Conservation (phyloP, 2,113 vertebrate species). For the Tylochromis polylepis region DNA sequence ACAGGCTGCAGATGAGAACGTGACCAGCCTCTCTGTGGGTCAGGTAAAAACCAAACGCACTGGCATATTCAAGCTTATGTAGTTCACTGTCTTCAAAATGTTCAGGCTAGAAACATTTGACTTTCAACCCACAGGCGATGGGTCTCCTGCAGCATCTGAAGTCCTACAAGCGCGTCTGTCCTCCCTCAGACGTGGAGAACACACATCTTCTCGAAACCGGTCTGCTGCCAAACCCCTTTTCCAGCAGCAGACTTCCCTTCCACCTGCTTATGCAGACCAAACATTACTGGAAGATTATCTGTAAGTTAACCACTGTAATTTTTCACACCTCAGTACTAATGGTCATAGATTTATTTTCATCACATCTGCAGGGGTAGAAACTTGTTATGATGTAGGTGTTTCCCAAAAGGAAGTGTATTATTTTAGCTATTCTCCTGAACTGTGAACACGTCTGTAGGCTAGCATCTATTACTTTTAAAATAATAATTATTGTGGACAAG, state of each 20-base stretch:
- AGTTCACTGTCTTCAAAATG: neutral
- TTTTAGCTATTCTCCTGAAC: neutral
- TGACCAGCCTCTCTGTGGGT: conserved; percentile 75
- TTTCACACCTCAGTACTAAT: neutral
- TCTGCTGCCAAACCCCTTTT: conserved; percentile 74
- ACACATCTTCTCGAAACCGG: conserved; percentile 80
- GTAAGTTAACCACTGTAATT: conserved; percentile 66
- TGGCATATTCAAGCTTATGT: neutral
- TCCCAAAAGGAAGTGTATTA: neutral
- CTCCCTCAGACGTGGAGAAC: conserved; percentile 82
- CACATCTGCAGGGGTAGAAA: neutral
- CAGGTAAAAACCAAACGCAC: conserved; percentile 69
- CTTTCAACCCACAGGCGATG: conserved; percentile 73
- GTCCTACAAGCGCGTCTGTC: conserved; percentile 83
- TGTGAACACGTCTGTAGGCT: neutral
- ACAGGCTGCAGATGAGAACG: conserved; percentile 80
- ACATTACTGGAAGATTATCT: conserved; percentile 87
- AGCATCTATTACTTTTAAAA: neutral
- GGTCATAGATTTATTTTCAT: neutral
- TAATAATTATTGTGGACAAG: neutral
- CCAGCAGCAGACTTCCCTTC: conserved; percentile 85
- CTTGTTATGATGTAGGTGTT: neutral
- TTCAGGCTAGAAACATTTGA: neutral
- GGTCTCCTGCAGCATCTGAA: conserved; percentile 88
- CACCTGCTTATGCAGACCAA: conserved; percentile 87